phyloP scores from a whole-genome alignment of 2,113 vertebrate species.

The Sarotherodon lohbergeri region DNA sequence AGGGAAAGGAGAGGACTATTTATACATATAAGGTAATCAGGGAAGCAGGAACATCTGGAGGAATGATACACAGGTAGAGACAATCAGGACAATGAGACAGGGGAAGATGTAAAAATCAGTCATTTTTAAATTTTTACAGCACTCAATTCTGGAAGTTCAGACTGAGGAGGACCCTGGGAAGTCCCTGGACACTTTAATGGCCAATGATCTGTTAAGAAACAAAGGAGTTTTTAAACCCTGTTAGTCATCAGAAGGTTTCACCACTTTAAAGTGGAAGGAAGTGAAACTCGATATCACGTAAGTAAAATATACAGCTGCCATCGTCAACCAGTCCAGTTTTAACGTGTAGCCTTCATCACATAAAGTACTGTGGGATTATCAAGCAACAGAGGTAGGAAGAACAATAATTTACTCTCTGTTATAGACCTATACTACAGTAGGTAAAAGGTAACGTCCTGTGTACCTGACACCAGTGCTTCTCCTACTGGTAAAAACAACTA shows the following conservation, averaged over 20 bases:
- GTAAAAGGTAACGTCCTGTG: fast-evolving
- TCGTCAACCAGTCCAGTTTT: fast-evolving
- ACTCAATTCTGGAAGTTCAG: neutral
- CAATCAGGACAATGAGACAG: neutral
- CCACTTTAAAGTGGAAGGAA: neutral
- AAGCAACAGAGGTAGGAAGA: neutral
- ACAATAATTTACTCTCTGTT: neutral
- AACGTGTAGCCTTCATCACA: neutral
- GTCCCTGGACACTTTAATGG: neutral
- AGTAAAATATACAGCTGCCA: neutral
- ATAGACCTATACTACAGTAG: neutral
- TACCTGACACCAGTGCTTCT: neutral
- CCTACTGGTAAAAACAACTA: neutral
- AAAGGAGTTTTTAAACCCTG: neutral
- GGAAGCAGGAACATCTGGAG: neutral
- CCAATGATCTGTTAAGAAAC: neutral
- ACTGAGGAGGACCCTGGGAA: neutral
- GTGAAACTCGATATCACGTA: neutral
- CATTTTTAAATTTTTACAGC: neutral
- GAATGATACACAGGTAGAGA: neutral
- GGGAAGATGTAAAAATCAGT: neutral
- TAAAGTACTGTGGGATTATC: neutral
- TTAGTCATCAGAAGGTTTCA: neutral
- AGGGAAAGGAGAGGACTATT: neutral
- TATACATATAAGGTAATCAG: neutral